Evolutionary conservation across 2,888 invertebrate species (phyloP), one percentile per base, ranked within the genome.

Genomic region (Arctia plantaginis): DNA sequence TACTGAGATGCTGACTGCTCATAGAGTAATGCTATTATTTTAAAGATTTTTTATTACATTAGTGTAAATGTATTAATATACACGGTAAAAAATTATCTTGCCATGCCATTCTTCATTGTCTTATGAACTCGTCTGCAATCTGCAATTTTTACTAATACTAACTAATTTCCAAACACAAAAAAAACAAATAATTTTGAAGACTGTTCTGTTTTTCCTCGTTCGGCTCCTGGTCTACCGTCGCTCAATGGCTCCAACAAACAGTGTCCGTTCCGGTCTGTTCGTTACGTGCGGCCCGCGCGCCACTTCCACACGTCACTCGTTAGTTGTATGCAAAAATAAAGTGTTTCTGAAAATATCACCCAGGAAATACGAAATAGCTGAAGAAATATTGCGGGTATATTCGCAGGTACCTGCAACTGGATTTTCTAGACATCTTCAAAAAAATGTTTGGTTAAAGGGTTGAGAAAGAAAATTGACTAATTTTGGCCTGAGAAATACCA

Each of bases 221-320:
- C 51, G 41, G 71, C 76, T 76, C 76, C 59, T 44, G 39, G 44
- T 0, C 76, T 76, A 76, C n/a, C 64, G 39, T 15, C 72, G 66
- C 77, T 69, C 75, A 65, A 72, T 72, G 71, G 76, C 82, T 83
- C 85, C 77, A 79, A 83, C 90, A 89, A 90, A 90, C 87, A 90
- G 77, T 80, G 90, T 82, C 89, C 88, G 90, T 92, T 92, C 92
- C 92, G 92, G 92, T 87, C 85, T 82, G 87, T 86, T 92, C 91
- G 92, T 92, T 92, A 92, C 88, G 84, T 75, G 74, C 79, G 80
- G 77, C 77, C 74, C 71, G 76, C 71, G 73, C 74, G 69, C 80
- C 80, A 80, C 84, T 84, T 82, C 80, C 79, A 66, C 77, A 62
- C 79, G 78, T 78, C 84, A 83, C 82, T 85, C 82, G 84, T 84